Evolutionary conservation across 2,888 invertebrate species (phyloP).

Genomic region (Petrolisthes cinctipes): DNA sequence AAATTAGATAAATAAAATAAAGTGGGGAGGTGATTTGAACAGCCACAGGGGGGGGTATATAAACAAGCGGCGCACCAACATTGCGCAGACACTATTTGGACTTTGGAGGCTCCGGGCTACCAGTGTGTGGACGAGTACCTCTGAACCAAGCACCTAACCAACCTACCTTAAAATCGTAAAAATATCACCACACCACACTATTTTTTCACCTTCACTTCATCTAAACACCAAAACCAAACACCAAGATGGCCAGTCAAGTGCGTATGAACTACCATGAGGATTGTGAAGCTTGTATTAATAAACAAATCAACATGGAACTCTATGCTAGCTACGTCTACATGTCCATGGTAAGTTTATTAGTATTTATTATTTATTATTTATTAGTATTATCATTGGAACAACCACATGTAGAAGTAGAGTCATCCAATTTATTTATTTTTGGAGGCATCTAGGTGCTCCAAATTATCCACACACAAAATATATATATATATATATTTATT

Average conservation of each 20-base stretch:
- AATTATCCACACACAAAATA: too few species aligned
- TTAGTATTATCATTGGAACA: not conserved
- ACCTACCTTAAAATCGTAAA: not conserved
- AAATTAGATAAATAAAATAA: not conserved
- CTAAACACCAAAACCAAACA: not conserved
- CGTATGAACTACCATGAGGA: slow-evolving; percentile 68
- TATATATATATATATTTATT: too few species aligned
- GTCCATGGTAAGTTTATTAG: slow-evolving; percentile 70
- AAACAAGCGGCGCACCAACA: not conserved
- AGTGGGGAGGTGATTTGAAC: not conserved
- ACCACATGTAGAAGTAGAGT: not conserved
- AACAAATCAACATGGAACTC: slow-evolving; percentile 69
- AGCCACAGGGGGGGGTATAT: not conserved
- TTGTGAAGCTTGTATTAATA: slow-evolving; percentile 67
- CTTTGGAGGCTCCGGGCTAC: slow-evolving; percentile 61
- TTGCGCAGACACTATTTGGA: not conserved
- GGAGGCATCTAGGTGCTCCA: too few species aligned
- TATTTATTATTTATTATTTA: not conserved
- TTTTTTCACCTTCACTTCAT: not conserved
- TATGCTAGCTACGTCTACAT: slow-evolving; percentile 70
- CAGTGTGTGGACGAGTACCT: slow-evolving; percentile 65
- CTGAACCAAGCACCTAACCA: not conserved
- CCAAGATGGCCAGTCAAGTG: slow-evolving; percentile 69
- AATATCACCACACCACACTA: not conserved
- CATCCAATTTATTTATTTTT: too few species aligned